Evolutionary conservation across 35 echinoderm and acorn worm genomes (phyloP), one percentile per base, ranked within the genome.

Genomic region (Apostichopus japonicus): DNA sequence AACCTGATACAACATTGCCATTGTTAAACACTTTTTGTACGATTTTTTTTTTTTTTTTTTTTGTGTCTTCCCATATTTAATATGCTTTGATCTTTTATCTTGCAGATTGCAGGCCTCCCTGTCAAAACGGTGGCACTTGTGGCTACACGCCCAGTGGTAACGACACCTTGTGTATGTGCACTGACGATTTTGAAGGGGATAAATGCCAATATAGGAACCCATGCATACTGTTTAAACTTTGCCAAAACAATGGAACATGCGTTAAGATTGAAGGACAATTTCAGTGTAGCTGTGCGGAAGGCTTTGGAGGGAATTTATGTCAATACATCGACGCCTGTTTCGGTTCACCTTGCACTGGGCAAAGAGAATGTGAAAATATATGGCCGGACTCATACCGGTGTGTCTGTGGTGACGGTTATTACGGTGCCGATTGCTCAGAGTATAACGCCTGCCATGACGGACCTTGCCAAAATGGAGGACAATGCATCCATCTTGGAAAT

Each of bases 341-440:
- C 22, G 16, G 62, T 73, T 71, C 59, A 6, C 86, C 86, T 11
- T 89, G 86, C 61, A 2, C 22, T 4, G 86, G 16, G 33, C 59
- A 72, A 23, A 67, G 23, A 62, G 65, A 63, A 13, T 89, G 86
- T 54, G 86, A 89, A 15, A 89, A 72, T 23, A 27, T 72, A 53
- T 89, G 86, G 86, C 86, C 86, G 10, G 24, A 72, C 23, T 72
- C 61, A 61, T 89, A 72, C 86, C 57, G 33, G 27, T 89, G 86
- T 44, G 44, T 89, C 62, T 89, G 86, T 51, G 86, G 86, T 53
- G 63, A 89, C 24, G 86, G 86, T 54, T 89, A 89, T 44, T 89
- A 89, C 23, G 86, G 86, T 7, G 23, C 21, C 6, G 53, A 89
- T 10, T 89, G 86, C 24, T 27, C 59, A 4, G 61, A 72, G 13